These are phyloP conservation scores for Eugnorisma glareosa DNA, from an alignment of 2,888 invertebrate genomes.

Conservation along the genomic window DNA sequence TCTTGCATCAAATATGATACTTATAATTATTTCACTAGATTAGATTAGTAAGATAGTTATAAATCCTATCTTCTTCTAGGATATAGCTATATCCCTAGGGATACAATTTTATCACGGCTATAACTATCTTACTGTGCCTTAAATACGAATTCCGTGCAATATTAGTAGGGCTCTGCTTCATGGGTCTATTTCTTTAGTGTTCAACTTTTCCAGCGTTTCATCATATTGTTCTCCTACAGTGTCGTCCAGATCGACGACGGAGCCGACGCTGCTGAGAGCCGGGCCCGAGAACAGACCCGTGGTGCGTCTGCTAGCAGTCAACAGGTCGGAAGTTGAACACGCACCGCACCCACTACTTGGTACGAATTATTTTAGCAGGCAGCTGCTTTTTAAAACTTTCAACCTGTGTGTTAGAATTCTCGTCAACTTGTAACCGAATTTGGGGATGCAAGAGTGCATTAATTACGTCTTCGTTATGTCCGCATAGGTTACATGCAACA, in stretches of 20 bases:
- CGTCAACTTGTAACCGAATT: not conserved
- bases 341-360: slow-evolving; percentile 80
- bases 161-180: not conserved
- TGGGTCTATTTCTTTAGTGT: not conserved
- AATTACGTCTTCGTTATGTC: not conserved
- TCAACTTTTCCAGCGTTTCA: not conserved
- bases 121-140: not conserved
- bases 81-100: too few species aligned
- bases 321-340: slow-evolving; percentile 79
- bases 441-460: not conserved
- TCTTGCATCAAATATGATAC: too few species aligned
- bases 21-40: too few species aligned
- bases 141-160: not conserved
- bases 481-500: not conserved
- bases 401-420: not conserved
- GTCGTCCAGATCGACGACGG: slow-evolving; percentile 80
- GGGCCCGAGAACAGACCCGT: slow-evolving; percentile 76
- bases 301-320: slow-evolving; percentile 83
- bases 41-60: too few species aligned
- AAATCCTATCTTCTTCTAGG: too few species aligned
- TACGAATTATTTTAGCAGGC: slow-evolving; percentile 51
- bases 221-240: slow-evolving; percentile 67
- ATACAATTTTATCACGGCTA: too few species aligned
- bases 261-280: slow-evolving; percentile 68
- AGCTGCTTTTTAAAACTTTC: not conserved